Evolutionary conservation across 2,113 vertebrate species (phyloP).

Genomic region (Bufo gargarizans): DNA sequence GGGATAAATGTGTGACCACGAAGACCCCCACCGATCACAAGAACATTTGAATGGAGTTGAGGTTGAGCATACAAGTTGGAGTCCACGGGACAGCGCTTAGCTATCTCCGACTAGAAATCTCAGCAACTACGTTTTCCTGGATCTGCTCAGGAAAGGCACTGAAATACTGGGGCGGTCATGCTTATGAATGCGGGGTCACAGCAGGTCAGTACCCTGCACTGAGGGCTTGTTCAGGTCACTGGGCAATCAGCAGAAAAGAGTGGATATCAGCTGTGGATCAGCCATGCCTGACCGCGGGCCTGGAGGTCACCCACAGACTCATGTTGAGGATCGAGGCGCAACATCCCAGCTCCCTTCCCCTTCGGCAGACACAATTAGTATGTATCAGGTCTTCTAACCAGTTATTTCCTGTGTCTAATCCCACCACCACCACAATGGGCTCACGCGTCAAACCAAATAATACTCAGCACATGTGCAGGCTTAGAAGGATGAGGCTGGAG

Average conservation of each 20-base stretch:
- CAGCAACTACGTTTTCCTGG: background rate
- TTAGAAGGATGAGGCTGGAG: background rate
- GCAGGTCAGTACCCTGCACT: background rate
- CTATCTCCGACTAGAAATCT: background rate
- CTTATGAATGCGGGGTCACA: background rate
- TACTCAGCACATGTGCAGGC: background rate
- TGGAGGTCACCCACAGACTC: background rate
- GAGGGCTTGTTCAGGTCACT: background rate
- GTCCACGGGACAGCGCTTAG: too few species aligned
- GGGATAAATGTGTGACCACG: too few species aligned
- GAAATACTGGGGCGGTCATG: background rate
- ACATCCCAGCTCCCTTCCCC: background rate
- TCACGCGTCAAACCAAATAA: slow-evolving; percentile 37
- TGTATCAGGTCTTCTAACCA: background rate
- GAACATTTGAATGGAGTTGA: too few species aligned
- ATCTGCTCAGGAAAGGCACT: background rate
- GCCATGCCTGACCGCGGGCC: background rate
- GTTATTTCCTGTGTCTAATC: slow-evolving; percentile 42
- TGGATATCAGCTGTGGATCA: background rate
- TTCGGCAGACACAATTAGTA: slow-evolving; percentile 3
- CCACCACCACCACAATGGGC: slow-evolving; percentile 4
- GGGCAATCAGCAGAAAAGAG: background rate
- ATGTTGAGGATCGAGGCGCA: background rate
- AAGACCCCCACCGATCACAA: too few species aligned
- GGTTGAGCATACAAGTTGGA: too few species aligned